Evolutionary conservation across 1,140 invertebrate species (phyloP), one percentile per base, ranked within the genome.

Genomic region (Scylla paramamosain): DNA sequence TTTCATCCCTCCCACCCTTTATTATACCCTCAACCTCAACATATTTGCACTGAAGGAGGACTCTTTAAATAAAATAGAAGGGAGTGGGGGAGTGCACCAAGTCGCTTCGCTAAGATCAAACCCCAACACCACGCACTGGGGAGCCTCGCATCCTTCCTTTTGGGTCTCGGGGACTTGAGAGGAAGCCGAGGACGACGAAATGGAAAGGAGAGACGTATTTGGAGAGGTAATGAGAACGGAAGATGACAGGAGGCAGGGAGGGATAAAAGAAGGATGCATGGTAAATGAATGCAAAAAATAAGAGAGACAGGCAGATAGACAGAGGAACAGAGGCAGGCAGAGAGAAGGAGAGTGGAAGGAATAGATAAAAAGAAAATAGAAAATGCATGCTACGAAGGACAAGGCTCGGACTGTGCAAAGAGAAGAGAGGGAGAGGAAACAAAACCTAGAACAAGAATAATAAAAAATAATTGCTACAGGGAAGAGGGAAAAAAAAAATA

Each of bases 281-380:
- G 31, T 16, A 31, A 92, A 77, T 84, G 31, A 31, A 31, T 31
- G 48, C 12, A 14, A 29, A 77, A 45, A 25, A 28, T 6, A 90
- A 67, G 48, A 92, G 94, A 87, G 94, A 87, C 82, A 87, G 90
- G 88, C 28, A 92, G 48, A 92, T 90, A 87, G 89, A 92, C 82
- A 39, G 25, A 86, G 39, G 52, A 82, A 84, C 77, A 92, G 90
- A 92, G 48, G 46, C 14, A 95, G 82, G 67, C 48, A 87, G 83
- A 91, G 94, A 92, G 90, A 95, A 20, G 29, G 83, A 88, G 16
- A 31, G 29, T 29, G n/a, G 77, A 28, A 92, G 31, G 25, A 7
- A 92, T 29, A 31, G n/a, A 82, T 20, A 29, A 39, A 77, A 67
- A 28, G 3, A 52, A 39, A 83, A 83, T 84, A 31, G 29, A 59